Evolutionary conservation across 2,888 invertebrate species (phyloP).

Genomic region (Hedya salicella): DNA sequence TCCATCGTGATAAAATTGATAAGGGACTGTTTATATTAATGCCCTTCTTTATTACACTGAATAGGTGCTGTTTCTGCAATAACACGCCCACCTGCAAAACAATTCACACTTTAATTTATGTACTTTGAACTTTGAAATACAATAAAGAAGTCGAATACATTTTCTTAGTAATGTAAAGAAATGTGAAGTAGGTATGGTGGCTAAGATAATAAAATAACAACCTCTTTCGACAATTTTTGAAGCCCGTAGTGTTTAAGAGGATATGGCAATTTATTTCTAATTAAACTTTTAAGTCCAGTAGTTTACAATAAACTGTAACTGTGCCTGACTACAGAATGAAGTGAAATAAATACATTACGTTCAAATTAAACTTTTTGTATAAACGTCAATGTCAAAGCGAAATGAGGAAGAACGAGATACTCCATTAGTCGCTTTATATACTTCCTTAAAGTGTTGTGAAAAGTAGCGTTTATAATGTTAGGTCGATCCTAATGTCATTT

Average conservation of each 20-base stretch:
- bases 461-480: slow-evolving; percentile 17
- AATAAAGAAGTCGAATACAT: not conserved
- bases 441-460: not conserved
- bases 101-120: not conserved
- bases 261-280: too few species aligned
- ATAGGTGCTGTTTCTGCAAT: not conserved
- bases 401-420: not conserved
- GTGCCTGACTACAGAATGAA: too few species aligned
- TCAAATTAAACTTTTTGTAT: too few species aligned
- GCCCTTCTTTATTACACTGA: not conserved
- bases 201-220: not conserved
- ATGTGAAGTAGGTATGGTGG: too few species aligned
- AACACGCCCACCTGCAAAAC: not conserved
- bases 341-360: too few species aligned
- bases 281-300: too few species aligned
- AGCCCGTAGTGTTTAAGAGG: too few species aligned
- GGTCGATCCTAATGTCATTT: slow-evolving; percentile 49
- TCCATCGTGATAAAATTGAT: slow-evolving; percentile 47
- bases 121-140: not conserved
- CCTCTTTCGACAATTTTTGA: not conserved
- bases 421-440: not conserved
- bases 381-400: not conserved
- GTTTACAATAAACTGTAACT: too few species aligned
- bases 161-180: too few species aligned
- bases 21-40: not conserved